Conservation (phyloP, 2,888 invertebrate species). For the Tubulanus polymorphus region DNA sequence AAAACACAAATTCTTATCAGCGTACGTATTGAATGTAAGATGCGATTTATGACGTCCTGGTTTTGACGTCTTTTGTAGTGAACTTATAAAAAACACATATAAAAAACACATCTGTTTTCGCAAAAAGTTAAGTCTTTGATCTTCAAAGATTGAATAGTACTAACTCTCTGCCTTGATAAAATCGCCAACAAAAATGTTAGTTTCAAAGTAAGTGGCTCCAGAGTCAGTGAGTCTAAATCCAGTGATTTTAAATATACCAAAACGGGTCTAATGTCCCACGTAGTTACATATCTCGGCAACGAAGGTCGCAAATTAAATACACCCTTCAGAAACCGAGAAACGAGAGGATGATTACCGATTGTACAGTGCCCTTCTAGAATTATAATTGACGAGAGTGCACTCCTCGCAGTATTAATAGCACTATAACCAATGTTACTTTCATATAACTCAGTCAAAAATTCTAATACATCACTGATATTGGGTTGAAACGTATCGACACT, state of each 20-base stretch:
- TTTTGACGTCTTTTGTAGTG: too few species aligned
- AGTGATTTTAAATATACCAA: not conserved
- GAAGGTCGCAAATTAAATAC: not conserved
- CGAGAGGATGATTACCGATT: not conserved
- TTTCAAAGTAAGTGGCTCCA: conserved; percentile 14
- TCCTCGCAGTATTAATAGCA: conserved; percentile 15
- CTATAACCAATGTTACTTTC: conserved; percentile 13
- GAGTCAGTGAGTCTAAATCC: too few species aligned
- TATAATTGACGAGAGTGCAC: conserved; percentile 12
- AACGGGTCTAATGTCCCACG: not conserved
- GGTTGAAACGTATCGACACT: not conserved
- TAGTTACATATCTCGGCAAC: not conserved
- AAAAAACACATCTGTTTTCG: too few species aligned
- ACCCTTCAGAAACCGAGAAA: not conserved
- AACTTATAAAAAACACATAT: too few species aligned
- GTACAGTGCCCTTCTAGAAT: not conserved
- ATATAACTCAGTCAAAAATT: conserved; percentile 14
- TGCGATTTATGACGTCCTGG: too few species aligned
- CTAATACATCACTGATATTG: not conserved
- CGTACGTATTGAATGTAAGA: too few species aligned
- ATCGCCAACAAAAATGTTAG: conserved; percentile 16
- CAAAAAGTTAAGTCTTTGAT: too few species aligned
- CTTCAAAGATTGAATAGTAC: too few species aligned
- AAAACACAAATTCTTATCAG: too few species aligned
- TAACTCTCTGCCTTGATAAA: conserved; percentile 14